phyloP scores from a whole-genome alignment of 2,888 invertebrate species.

The Amblyjoppa fuscipennis region DNA sequence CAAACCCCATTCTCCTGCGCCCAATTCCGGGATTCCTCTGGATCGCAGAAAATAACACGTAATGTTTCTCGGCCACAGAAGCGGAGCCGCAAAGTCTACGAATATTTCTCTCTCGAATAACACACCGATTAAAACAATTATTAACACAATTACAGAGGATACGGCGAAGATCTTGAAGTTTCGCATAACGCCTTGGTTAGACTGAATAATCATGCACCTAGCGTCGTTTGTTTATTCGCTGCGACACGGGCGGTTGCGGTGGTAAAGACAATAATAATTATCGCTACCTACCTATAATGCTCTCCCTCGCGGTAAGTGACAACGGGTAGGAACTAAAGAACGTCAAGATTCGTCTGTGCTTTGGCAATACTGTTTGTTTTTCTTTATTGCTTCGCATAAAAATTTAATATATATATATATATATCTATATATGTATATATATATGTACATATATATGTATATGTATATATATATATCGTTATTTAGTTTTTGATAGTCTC shows the following conservation, averaged over 20 bases:
- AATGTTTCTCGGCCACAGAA: slow-evolving; percentile 30
- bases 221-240: neutral
- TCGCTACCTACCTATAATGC: no score
- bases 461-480: neutral
- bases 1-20: slow-evolving; percentile 42
- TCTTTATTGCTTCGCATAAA: neutral
- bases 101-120: slow-evolving; percentile 33
- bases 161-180: slow-evolving; percentile 27
- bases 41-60: slow-evolving; percentile 43
- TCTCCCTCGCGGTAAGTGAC: no score
- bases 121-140: neutral
- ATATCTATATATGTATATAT: neutral
- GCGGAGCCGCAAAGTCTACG: slow-evolving; percentile 9
- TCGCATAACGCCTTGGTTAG: slow-evolving; percentile 35
- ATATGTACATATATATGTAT: neutral
- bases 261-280: neutral
- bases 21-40: slow-evolving; percentile 27
- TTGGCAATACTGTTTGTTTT: neutral
- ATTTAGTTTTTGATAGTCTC: neutral
- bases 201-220: neutral
- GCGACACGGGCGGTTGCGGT: neutral
- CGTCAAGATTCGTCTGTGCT: neutral
- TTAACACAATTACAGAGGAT: slow-evolving; percentile 7
- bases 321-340: neutral
- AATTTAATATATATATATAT: slow-evolving; percentile 3